Percentiles rank a stretch among this genome's conserved stretches.
Evolutionary conservation across 2,888 invertebrate species (phyloP).

Genomic region (Acrobasis repandana): DNA sequence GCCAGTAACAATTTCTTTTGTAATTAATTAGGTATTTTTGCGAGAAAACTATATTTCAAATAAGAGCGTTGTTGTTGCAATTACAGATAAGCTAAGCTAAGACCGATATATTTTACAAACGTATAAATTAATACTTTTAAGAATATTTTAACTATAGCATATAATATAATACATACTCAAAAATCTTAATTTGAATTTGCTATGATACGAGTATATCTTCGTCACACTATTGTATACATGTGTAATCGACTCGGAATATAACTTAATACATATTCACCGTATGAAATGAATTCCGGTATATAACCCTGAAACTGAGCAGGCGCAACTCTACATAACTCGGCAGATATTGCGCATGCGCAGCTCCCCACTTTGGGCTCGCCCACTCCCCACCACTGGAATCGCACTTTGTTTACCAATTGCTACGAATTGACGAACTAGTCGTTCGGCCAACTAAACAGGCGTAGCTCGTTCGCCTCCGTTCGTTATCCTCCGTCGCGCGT

Average conservation of each 20-base stretch:
- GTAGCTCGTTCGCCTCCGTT: constrained; percentile 86
- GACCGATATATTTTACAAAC: too few relatives aligned
- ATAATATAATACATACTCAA: too few relatives aligned
- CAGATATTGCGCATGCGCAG: constrained; percentile 90
- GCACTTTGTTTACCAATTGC: constrained; percentile 79
- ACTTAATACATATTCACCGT: neutral
- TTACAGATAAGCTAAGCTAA: too few relatives aligned
- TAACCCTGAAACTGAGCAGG: constrained; percentile 69
- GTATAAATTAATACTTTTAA: too few relatives aligned
- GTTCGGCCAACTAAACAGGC: constrained; percentile 85
- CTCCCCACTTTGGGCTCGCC: constrained; percentile 84
- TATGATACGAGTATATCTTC: too few relatives aligned
- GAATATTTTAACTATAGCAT: too few relatives aligned
- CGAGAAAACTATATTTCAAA: too few relatives aligned
- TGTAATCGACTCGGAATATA: neutral
- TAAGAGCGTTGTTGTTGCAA: too few relatives aligned
- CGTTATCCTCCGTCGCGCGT: constrained; percentile 70
- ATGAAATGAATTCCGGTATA: constrained; percentile 3
- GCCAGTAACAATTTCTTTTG: too few relatives aligned
- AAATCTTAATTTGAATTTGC: too few relatives aligned
- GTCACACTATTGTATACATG: too few relatives aligned
- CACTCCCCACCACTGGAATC: constrained; percentile 64
- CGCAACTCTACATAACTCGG: constrained; percentile 26
- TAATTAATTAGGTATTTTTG: too few relatives aligned
- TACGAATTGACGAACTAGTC: constrained; percentile 78